Evolutionary conservation across 2,113 vertebrate genomes (phyloP).

Genomic region (Leuciscus idus): DNA sequence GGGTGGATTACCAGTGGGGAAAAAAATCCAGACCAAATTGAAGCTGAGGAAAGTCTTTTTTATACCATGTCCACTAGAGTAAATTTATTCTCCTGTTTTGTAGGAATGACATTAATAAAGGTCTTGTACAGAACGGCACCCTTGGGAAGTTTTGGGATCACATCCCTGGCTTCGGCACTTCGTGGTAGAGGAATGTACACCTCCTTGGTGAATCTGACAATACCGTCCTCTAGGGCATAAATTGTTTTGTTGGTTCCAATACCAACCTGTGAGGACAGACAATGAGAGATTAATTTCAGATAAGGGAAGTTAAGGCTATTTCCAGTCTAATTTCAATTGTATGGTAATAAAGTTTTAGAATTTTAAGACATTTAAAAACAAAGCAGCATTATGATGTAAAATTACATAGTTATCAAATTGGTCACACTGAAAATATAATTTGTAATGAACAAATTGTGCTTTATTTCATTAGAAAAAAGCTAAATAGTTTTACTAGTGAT

Average conservation of each 20-base stretch:
- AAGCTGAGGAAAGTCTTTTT: slow-evolving; percentile 51
- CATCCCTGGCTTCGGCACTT: slow-evolving; percentile 68
- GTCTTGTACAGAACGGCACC: slow-evolving; percentile 93
- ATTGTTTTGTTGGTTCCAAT: slow-evolving; percentile 88
- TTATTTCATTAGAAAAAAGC: too few relatives aligned
- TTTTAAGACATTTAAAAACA: neutral
- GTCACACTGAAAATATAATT: too few relatives aligned
- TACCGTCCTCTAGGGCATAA: slow-evolving; percentile 90
- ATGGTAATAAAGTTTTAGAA: neutral
- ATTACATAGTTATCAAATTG: too few relatives aligned
- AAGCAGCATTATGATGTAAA: neutral
- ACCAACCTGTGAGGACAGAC: slow-evolving; percentile 79
- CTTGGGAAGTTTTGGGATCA: slow-evolving; percentile 83
- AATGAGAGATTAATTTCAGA: neutral
- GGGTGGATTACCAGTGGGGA: neutral
- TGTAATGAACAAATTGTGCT: too few relatives aligned
- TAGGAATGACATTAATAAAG: slow-evolving; percentile 87
- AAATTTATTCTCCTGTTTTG: slow-evolving; percentile 84
- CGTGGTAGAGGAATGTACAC: slow-evolving; percentile 85
- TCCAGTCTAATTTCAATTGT: neutral
- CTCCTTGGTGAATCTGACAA: slow-evolving; percentile 90
- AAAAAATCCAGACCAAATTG: neutral
- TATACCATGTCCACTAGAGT: slow-evolving; percentile 87
- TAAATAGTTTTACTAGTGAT: too few relatives aligned
- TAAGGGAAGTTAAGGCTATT: neutral